Percentiles rank a stretch among this genome's conserved stretches.
Conservation (phyloP, 2,113 vertebrate genomes). For the Psammodynastes pulverulentus region DNA sequence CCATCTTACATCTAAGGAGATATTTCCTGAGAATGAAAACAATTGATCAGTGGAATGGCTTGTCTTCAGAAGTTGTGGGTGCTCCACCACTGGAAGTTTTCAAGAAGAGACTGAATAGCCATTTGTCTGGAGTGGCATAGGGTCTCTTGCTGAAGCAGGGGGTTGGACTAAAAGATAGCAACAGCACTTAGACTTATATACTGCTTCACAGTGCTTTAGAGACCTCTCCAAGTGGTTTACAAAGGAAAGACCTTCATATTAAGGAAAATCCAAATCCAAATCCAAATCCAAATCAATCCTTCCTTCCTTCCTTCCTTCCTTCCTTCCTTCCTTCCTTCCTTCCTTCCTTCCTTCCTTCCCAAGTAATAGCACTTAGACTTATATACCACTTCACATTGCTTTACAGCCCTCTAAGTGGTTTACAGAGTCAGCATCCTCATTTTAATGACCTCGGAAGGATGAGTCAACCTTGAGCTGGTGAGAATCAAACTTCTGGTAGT, state of each 20-base stretch:
- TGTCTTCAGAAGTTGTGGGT: background rate
- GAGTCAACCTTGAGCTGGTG: background rate
- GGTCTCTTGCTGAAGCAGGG: too few species aligned
- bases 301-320: too few species aligned
- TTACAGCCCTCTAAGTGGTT: background rate
- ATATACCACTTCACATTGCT: too few species aligned
- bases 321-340: too few species aligned
- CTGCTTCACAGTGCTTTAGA: background rate
- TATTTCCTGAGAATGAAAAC: background rate
- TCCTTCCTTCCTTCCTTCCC: too few species aligned
- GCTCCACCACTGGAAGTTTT: background rate
- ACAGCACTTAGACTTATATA: background rate
- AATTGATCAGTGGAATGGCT: background rate
- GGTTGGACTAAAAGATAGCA: too few species aligned
- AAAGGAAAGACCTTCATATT: background rate
- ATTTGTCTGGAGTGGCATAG: too few species aligned
- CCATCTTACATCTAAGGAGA: background rate
- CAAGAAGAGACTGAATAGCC: too few species aligned
- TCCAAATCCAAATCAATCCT: too few species aligned
- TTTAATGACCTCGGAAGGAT: background rate
- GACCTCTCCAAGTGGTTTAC: background rate
- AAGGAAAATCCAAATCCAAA: too few species aligned
- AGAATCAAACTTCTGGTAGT: background rate
- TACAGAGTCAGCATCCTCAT: background rate
- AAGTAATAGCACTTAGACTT: too few species aligned